These are phyloP conservation scores for Pollimyrus isidori DNA, from an alignment of 2,113 vertebrate genomes.

Conservation along the genomic window DNA sequence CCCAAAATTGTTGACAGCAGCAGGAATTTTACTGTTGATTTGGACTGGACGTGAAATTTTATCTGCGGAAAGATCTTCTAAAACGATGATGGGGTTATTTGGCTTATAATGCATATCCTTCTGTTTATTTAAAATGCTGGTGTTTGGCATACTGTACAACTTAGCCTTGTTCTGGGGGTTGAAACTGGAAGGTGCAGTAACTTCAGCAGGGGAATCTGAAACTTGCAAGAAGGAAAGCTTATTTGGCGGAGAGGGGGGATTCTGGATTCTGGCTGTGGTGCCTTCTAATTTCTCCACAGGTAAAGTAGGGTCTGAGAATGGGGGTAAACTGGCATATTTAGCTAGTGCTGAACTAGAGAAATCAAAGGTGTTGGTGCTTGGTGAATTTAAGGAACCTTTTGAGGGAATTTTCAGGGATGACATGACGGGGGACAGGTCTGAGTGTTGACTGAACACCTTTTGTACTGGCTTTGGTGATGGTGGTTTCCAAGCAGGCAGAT, in stretches of 20 bases:
- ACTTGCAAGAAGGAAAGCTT: constrained; percentile 51
- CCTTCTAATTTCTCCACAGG: constrained; percentile 51
- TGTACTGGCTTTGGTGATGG: constrained; percentile 44
- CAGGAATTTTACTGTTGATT: constrained; percentile 36
- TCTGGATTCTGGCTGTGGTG: constrained; percentile 45
- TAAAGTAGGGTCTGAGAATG: constrained; percentile 44
- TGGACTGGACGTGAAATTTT: constrained; percentile 25
- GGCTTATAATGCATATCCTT: constrained; percentile 36
- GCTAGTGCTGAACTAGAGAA: constrained; percentile 26
- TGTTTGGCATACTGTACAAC: constrained; percentile 45
- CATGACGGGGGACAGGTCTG: constrained; percentile 44
- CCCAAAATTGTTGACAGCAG: background rate
- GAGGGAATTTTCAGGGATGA: constrained; percentile 54
- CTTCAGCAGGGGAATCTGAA: constrained; percentile 35
- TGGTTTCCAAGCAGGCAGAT: constrained; percentile 41
- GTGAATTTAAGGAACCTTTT: constrained; percentile 48
- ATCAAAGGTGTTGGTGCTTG: constrained; percentile 50
- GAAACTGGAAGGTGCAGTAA: constrained; percentile 54
- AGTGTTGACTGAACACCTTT: constrained; percentile 7
- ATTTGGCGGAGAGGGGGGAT: constrained; percentile 50
- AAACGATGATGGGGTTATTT: constrained; percentile 48
- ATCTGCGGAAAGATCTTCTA: constrained; percentile 48
- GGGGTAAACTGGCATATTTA: constrained; percentile 41
- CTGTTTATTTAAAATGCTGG: constrained; percentile 30
- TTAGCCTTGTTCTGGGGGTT: constrained; percentile 62